Evolutionary conservation across 2,113 vertebrate species (phyloP).

Genomic region (Tupaia tana): DNA sequence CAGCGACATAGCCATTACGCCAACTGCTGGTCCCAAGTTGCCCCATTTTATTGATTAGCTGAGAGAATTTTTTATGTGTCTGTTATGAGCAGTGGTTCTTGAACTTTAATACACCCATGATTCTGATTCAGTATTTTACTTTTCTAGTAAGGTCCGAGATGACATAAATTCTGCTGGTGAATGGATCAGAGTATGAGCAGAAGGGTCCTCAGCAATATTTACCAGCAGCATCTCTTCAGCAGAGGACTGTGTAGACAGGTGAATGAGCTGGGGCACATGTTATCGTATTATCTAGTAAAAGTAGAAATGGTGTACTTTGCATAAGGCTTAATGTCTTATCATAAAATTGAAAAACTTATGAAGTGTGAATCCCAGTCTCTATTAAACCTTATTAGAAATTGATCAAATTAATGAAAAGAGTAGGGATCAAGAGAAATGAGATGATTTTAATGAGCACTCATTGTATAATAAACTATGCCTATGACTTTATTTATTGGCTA

Average conservation of each 20-base stretch:
- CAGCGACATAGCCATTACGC: too few relatives aligned
- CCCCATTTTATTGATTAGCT: not conserved
- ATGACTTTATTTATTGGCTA: not conserved
- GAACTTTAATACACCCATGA: not conserved
- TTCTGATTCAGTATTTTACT: constrained; percentile 35
- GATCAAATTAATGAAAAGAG: constrained; percentile 7
- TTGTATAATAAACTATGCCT: not conserved
- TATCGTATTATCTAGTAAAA: not conserved
- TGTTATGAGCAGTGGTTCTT: not conserved
- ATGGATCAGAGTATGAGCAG: constrained; percentile 23
- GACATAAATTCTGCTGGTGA: not conserved
- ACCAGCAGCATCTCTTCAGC: not conserved
- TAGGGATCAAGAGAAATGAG: not conserved
- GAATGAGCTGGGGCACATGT: not conserved
- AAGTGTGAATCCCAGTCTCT: not conserved
- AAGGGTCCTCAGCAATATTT: not conserved
- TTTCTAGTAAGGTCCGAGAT: constrained; percentile 14
- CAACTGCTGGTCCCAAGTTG: not conserved
- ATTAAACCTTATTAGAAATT: constrained; percentile 26
- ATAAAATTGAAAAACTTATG: constrained; percentile 28
- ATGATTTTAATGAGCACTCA: constrained; percentile 16
- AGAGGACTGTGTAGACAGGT: not conserved
- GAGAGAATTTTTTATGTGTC: not conserved
- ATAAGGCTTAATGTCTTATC: not conserved
- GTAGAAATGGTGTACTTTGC: constrained; percentile 8